These are phyloP conservation scores for Pseudomyrmex gracilis DNA, from an alignment of 1,140 invertebrate genomes.

Conservation along the genomic window DNA sequence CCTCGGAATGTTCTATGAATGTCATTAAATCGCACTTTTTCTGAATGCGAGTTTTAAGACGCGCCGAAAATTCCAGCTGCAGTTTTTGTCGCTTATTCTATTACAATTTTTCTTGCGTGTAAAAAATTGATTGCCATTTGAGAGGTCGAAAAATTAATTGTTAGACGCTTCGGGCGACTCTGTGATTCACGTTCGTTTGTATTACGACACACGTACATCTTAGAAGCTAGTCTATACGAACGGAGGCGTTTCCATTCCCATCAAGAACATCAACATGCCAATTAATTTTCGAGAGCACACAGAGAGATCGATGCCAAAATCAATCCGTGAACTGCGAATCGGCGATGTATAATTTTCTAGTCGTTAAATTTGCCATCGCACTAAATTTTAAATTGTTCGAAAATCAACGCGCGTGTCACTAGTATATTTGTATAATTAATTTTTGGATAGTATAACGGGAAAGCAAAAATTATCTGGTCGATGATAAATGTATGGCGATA, in stretches of 20 bases:
- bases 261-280: not conserved
- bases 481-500: not conserved
- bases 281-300: not conserved
- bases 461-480: not conserved
- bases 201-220: not conserved
- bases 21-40: not conserved
- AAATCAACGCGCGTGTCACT: not conserved
- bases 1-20: not conserved
- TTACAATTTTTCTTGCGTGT: not conserved
- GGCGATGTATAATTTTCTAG: not conserved
- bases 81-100: not conserved
- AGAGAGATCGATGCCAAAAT: not conserved
- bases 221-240: not conserved
- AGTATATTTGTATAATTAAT: not conserved
- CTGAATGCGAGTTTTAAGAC: not conserved
- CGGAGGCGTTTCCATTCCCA: not conserved
- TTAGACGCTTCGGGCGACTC: not conserved
- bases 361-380: not conserved
- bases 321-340: not conserved
- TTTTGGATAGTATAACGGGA: no score
- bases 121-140: not conserved
- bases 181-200: not conserved
- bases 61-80: not conserved
- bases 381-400: not conserved
- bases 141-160: slow-evolving; percentile 1